Conservation (phyloP, 2,797 vertebrate species). For the Heliangelus exortis region DNA sequence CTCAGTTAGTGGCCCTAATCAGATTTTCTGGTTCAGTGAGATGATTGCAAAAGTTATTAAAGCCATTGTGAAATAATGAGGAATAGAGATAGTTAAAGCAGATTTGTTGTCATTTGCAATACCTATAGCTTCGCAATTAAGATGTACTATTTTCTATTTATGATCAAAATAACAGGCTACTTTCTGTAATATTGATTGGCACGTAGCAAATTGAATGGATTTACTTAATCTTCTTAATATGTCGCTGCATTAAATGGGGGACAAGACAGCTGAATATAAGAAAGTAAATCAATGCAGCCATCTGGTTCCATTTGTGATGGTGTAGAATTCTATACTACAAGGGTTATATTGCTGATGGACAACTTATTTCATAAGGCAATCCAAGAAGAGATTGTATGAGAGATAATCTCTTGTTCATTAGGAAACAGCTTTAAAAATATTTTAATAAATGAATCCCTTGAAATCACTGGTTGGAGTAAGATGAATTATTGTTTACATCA, state of each 20-base stretch:
- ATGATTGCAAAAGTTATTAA: neutral
- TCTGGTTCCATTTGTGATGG: neutral
- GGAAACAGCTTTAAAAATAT: slow-evolving; percentile 21
- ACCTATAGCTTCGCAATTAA: slow-evolving; percentile 10
- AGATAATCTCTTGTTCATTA: slow-evolving; percentile 32
- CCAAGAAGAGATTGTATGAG: neutral
- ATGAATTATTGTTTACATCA: slow-evolving; percentile 33
- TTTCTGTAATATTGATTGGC: neutral
- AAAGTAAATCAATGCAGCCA: slow-evolving; percentile 4
- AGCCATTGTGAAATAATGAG: slow-evolving; percentile 8
- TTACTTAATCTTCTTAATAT: slow-evolving; percentile 38
- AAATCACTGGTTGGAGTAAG: neutral
- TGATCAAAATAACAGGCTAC: neutral
- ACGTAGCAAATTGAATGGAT: slow-evolving; percentile 8
- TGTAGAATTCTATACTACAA: neutral
- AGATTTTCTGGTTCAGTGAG: slow-evolving; percentile 25
- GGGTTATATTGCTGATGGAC: neutral
- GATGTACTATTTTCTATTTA: neutral
- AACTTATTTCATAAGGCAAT: neutral
- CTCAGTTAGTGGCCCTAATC: neutral
- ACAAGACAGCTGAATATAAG: neutral
- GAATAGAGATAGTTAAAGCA: neutral
- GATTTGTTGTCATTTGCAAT: neutral
- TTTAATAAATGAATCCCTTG: slow-evolving; percentile 4
- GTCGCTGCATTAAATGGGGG: neutral